Evolutionary conservation across 2,113 vertebrate genomes (phyloP).

Genomic region (Menura novaehollandiae): DNA sequence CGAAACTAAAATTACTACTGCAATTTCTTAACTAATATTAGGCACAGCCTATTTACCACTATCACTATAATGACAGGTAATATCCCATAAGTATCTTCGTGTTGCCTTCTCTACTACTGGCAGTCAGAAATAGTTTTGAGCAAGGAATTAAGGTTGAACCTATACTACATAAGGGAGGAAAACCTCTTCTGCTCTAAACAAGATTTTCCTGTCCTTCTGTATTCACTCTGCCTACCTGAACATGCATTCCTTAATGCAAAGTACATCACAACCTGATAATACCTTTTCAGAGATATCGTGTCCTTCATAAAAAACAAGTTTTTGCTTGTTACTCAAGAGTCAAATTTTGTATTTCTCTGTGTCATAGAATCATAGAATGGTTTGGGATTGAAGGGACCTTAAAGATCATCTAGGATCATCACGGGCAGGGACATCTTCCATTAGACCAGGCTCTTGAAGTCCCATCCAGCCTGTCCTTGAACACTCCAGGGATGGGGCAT

Average conservation of each 20-base stretch:
- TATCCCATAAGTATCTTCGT: background rate
- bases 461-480: background rate
- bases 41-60: background rate
- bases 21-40: background rate
- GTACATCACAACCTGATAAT: background rate
- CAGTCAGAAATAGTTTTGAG: background rate
- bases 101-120: background rate
- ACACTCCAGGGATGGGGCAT: background rate
- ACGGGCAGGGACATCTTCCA: background rate
- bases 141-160: background rate
- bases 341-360: background rate
- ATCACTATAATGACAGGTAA: background rate
- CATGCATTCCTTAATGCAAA: rapidly evolving
- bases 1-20: background rate
- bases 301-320: background rate
- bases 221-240: background rate
- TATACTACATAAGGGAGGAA: background rate
- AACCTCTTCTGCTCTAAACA: background rate
- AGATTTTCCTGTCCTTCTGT: background rate
- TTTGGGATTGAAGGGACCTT: background rate
- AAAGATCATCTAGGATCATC: background rate
- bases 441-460: background rate
- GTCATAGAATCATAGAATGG: background rate
- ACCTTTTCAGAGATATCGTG: background rate
- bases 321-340: background rate